Percentiles rank a stretch among this genome's conserved stretches.
phyloP scores from a whole-genome alignment of 2,797 vertebrate species.

The Pyrocephalus nanus region DNA sequence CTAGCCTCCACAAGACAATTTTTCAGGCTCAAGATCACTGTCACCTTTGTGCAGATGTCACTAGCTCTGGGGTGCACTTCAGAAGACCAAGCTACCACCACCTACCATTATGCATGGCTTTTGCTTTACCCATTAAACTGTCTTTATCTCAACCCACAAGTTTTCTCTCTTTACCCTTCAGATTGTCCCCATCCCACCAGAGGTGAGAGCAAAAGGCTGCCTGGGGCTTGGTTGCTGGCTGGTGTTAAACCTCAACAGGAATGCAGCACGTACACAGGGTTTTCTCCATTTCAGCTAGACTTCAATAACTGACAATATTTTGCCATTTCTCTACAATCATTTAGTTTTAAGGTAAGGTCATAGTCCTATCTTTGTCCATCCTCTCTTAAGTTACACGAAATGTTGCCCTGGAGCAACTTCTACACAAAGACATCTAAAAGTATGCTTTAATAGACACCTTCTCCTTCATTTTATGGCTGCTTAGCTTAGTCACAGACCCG shows the following conservation, averaged over 20 bases:
- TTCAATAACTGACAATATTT: neutral
- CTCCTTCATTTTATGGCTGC: neutral
- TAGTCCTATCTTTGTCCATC: neutral
- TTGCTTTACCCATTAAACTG: neutral
- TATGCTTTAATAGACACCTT: neutral
- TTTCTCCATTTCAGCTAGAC: neutral
- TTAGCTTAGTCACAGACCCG: neutral
- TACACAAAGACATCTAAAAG: neutral
- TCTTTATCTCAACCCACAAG: neutral
- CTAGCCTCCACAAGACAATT: neutral
- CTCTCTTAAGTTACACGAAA: neutral
- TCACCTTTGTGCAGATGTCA: neutral
- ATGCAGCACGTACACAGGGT: rapidly evolving
- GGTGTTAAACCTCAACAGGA: neutral
- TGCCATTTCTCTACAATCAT: neutral
- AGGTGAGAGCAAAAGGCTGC: neutral
- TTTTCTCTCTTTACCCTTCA: neutral
- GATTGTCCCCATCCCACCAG: neutral
- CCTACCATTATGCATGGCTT: neutral
- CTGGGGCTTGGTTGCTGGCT: neutral
- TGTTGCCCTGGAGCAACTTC: neutral
- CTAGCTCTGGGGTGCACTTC: neutral
- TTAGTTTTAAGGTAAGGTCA: neutral
- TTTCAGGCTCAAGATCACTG: neutral
- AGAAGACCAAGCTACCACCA: neutral